Evolutionary conservation across 2,797 vertebrate species (phyloP).

Genomic region (Pristis pectinata): DNA sequence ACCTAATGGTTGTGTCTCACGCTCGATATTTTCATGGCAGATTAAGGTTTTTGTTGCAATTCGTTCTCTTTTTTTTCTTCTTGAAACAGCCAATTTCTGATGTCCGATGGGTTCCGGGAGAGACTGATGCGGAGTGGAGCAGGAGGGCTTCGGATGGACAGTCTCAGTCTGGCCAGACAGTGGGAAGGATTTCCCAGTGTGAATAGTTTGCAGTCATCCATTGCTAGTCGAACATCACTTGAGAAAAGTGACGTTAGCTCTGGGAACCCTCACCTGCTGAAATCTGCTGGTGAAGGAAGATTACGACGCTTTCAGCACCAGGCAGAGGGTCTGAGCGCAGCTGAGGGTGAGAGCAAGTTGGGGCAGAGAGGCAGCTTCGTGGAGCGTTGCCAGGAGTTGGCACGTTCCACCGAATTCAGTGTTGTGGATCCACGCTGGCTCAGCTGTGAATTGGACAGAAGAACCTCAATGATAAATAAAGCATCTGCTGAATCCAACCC

Average conservation of each 20-base stretch:
- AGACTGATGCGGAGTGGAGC: not conserved
- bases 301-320: not conserved
- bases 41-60: not conserved
- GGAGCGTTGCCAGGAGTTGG: constrained; percentile 78
- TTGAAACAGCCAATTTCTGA: not conserved
- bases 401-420: constrained; percentile 56
- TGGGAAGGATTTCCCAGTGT: not conserved
- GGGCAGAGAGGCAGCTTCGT: constrained; percentile 66
- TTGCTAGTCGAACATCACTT: not conserved
- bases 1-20: too few species aligned
- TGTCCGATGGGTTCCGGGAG: not conserved
- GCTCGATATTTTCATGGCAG: too few species aligned
- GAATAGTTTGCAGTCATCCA: not conserved
- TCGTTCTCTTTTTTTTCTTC: not conserved
- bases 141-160: not conserved
- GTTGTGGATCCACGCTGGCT: constrained; percentile 48
- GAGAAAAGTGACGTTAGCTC: not conserved
- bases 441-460: constrained; percentile 54
- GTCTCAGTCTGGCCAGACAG: not conserved
- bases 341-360: constrained; percentile 26
- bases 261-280: not conserved
- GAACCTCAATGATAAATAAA: constrained; percentile 48
- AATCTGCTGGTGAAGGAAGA: not conserved
- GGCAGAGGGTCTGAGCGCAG: constrained; percentile 41
- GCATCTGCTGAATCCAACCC: constrained; percentile 48